These are phyloP conservation scores for Drosophila eugracilis DNA, from an alignment of 1,140 invertebrate species.

Conservation along the genomic window DNA sequence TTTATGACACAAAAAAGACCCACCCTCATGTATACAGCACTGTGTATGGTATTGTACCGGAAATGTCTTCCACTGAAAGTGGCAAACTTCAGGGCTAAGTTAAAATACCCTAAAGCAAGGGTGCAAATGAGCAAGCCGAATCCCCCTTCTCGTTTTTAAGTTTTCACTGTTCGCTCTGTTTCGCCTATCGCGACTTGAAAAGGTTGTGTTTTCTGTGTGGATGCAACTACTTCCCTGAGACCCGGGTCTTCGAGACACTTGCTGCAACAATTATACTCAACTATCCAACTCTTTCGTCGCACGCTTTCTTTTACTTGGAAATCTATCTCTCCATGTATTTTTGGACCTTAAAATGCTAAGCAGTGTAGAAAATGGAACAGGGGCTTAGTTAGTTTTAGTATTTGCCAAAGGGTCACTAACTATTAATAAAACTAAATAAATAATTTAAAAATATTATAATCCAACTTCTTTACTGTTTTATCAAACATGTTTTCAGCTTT, in stretches of 20 bases:
- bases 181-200: slow-evolving; percentile 18
- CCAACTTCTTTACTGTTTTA: neutral
- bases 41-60: slow-evolving; percentile 3
- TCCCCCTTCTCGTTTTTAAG: slow-evolving; percentile 12
- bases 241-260: slow-evolving; percentile 17
- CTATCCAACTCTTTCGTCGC: slow-evolving; percentile 35
- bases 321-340: slow-evolving; percentile 45
- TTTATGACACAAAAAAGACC: neutral
- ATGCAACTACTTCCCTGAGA: slow-evolving; percentile 37
- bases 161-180: slow-evolving; percentile 30
- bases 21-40: slow-evolving; percentile 2
- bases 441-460: neutral
- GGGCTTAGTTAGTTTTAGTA: too few relatives aligned
- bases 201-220: slow-evolving; percentile 19
- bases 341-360: slow-evolving; percentile 56
- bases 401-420: neutral
- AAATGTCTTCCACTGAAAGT: slow-evolving; percentile 17
- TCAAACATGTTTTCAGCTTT: too few relatives aligned
- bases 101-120: slow-evolving; percentile 21
- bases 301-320: slow-evolving; percentile 74
- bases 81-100: slow-evolving; percentile 23
- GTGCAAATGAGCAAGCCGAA: slow-evolving; percentile 36
- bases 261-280: slow-evolving; percentile 23
- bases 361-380: slow-evolving; percentile 53
- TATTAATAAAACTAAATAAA: neutral